Base-by-base conservation (phyloP, 1,140 invertebrate genomes). In the Orchestia grillus region DNA sequence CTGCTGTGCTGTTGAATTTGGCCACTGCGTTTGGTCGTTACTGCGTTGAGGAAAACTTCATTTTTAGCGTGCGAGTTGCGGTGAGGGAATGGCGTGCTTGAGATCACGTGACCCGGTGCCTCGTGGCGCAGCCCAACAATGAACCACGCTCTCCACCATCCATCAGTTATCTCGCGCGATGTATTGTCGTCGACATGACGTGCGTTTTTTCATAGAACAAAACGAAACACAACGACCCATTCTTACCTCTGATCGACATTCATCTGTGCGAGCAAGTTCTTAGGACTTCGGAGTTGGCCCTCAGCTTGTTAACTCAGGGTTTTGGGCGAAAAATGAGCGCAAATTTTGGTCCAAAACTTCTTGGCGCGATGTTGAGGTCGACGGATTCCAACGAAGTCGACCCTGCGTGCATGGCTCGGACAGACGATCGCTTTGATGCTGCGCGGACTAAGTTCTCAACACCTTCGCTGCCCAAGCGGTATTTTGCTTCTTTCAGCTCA, bases 131-230 rank as follows among this genome's bases (percentile, higher is more conserved):
- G 62, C 15, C 62, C 62, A 77, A 90, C 88, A 90, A 90, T 90
- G 88, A 41, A 11, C 41, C 41, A 28, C 6, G 88, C 88, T 90
- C 41, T 44, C n/a, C n/a, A 41, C 88, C 92, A 94, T 94, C 92
- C 92, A 94, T 94, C 92, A 94, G 44, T 94, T 94, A 94, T 44
- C 92, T 47, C 47, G 36, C 11, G 6, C 43, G 44, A 44, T 94
- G 45, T 94, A 94, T 94, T 92, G 92, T 19, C 92, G 41, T 94
- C 43, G 92, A 94, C 92, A 94, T 45, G 92, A 45, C 92, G 44
- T 44, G 92, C 43, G n/a, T 8, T 90, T 90, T 94, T 94, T 44
- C 92, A 43, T 91, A 47, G 92, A 94, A 94, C 92, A 94, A 94
- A 94, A 94, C 92, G 44, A 45, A 45, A 94, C 44, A 40, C n/a